phyloP scores from a whole-genome alignment of 2,113 vertebrate genomes.

The Eulemur macaco region DNA sequence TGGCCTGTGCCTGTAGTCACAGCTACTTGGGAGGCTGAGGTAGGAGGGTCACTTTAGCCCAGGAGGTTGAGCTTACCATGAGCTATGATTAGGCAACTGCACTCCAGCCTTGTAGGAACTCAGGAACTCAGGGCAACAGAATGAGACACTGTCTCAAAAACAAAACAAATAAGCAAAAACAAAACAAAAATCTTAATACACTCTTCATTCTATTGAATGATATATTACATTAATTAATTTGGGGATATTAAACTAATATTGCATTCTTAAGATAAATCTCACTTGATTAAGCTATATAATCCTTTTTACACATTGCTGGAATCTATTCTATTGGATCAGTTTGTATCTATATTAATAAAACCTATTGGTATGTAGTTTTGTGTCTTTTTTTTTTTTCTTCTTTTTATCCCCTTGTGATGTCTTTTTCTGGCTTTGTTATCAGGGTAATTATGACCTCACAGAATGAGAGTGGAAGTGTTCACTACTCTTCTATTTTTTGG shows the following conservation, averaged over 20 bases:
- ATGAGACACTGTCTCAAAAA: background rate
- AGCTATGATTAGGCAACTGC: too few relatives aligned
- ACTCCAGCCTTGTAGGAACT: too few relatives aligned
- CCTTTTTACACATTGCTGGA: background rate
- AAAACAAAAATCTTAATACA: background rate
- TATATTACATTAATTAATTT: background rate
- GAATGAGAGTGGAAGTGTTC: background rate
- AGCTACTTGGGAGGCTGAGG: too few relatives aligned
- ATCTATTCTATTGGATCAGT: background rate
- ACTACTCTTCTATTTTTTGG: background rate
- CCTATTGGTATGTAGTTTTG: background rate
- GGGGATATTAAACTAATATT: background rate
- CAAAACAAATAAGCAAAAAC: background rate
- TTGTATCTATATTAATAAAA: background rate
- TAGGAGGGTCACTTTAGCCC: too few relatives aligned
- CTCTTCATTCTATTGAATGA: background rate
- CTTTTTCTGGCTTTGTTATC: background rate
- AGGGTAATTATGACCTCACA: background rate
- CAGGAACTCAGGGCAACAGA: too few relatives aligned
- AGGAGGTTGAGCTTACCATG: too few relatives aligned
- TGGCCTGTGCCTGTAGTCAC: too few relatives aligned
- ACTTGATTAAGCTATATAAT: background rate
- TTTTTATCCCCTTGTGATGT: background rate
- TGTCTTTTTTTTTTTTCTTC: background rate
- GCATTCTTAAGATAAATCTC: background rate